Evolutionary conservation across 1,140 invertebrate genomes (phyloP).

Genomic region (Procambarus clarkii): DNA sequence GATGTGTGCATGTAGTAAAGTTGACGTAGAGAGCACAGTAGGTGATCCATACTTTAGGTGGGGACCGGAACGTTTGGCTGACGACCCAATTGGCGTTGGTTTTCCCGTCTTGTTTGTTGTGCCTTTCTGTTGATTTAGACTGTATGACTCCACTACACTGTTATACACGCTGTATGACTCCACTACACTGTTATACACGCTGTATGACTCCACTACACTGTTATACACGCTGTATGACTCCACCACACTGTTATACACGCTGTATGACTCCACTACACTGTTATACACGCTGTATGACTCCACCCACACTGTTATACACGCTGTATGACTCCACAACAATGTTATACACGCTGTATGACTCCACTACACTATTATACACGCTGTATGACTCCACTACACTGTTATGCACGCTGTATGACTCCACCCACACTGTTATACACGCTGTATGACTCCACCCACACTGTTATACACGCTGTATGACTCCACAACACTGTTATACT

Average conservation of each 20-base stretch:
- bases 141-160: constrained; percentile 60
- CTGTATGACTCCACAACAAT: too few relatives aligned
- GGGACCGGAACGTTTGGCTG: background rate
- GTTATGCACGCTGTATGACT: constrained; percentile 50
- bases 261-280: too few relatives aligned
- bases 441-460: constrained; percentile 63
- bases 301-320: too few relatives aligned
- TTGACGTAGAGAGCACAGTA: background rate
- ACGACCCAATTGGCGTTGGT: constrained; percentile 11
- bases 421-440: too few relatives aligned
- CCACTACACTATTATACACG: too few relatives aligned
- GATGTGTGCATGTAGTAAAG: background rate
- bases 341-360: too few relatives aligned
- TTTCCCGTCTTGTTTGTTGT: constrained; percentile 60
- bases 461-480: constrained; percentile 44
- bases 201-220: too few relatives aligned
- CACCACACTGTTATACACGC: too few relatives aligned
- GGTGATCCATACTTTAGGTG: background rate
- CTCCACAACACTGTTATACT: too few relatives aligned
- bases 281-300: too few relatives aligned
- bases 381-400: constrained; percentile 62
- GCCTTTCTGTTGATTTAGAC: constrained; percentile 67
- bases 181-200: too few relatives aligned
- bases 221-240: too few relatives aligned
- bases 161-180: constrained; percentile 38